Base-by-base conservation (phyloP, 2,113 vertebrate genomes). In the Anthoscopus minutus region DNA sequence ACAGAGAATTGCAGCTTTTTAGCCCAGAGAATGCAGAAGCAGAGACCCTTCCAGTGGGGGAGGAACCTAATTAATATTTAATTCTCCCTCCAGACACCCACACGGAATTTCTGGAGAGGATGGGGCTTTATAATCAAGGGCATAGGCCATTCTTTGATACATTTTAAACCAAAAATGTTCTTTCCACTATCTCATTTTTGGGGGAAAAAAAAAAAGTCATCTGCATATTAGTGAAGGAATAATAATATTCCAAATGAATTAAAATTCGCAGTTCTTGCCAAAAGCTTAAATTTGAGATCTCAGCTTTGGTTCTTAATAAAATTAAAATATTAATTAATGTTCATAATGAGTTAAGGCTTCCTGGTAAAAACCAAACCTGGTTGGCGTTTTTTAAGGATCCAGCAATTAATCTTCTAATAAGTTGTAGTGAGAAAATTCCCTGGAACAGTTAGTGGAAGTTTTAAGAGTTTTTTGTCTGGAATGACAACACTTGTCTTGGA, bases 51-150 rank as follows among this genome's bases (percentile, higher is more conserved):
- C 8, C 13, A 61, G 42, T 56, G 81, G 82, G 37, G 88, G 92
- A 95, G 93, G 94, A 62, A 76, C 71, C 7, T 37, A 40, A 96
- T 94, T 94, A 95, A 95, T 95, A 57, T 47, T 87, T 81, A 83
- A 62, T 78, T 48, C 13, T 88, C 50, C 15, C 40, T 56, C 37
- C 60, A 58, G 69, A 85, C 76, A 86, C 91, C 94, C 91, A 89
- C 81, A 1, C 80, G 74, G 86, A 77, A 88, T 71, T 65, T 92
- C 72, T 89, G 44, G 37, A 78, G 95, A 90, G 82, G 61, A 66
- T 58, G 74, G 86, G 72, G 23, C 91, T 96, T 72, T 86, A 73
- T 92, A 77, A 44, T 56, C 44, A 15, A 50, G 72, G 37, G 24
- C 57, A 87, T 4, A 28, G 64, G 23, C 35, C 87, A 73, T 5